Evolutionary conservation across 2,888 invertebrate genomes (phyloP).

Genomic region (Oxyscelio sp.): DNA sequence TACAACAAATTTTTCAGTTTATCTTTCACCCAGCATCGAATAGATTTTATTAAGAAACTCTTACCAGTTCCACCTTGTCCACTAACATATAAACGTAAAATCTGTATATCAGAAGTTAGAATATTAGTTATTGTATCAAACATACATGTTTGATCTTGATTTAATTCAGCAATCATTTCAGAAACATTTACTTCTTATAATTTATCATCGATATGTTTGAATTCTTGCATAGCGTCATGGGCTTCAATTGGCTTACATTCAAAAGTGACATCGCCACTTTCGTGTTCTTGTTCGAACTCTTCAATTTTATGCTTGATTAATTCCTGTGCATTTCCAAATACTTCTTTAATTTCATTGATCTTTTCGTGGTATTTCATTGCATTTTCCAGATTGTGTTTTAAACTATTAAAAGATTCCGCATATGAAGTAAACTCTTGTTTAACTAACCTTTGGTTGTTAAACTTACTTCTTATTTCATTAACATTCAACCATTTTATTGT

Average conservation of each 20-base stretch:
- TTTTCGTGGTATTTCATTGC: slow-evolving; percentile 41
- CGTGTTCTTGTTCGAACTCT: slow-evolving; percentile 21
- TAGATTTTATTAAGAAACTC: slow-evolving; percentile 80
- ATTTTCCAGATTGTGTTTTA: slow-evolving; percentile 37
- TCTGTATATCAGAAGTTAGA: slow-evolving; percentile 26
- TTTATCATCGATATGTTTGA: slow-evolving; percentile 43
- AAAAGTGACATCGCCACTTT: slow-evolving; percentile 45
- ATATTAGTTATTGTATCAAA: slow-evolving; percentile 74
- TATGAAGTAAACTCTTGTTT: slow-evolving; percentile 44
- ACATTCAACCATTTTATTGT: slow-evolving; percentile 40
- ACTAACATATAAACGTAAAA: slow-evolving; percentile 72
- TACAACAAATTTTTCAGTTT: slow-evolving; percentile 78
- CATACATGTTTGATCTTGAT: slow-evolving; percentile 78
- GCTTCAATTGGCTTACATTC: slow-evolving; percentile 62
- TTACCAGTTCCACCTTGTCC: slow-evolving; percentile 81
- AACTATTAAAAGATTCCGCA: slow-evolving; percentile 10
- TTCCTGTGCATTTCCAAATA: background rate
- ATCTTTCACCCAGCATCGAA: slow-evolving; percentile 79
- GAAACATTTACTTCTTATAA: slow-evolving; percentile 13
- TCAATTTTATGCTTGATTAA: background rate
- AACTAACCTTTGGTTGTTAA: slow-evolving; percentile 21
- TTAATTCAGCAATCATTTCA: slow-evolving; percentile 74
- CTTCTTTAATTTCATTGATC: slow-evolving; percentile 42
- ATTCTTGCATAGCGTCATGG: slow-evolving; percentile 58
- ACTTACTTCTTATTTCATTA: slow-evolving; percentile 48